Evolutionary conservation across 2,113 vertebrate genomes (phyloP).

Genomic region (Tor tambroides): DNA sequence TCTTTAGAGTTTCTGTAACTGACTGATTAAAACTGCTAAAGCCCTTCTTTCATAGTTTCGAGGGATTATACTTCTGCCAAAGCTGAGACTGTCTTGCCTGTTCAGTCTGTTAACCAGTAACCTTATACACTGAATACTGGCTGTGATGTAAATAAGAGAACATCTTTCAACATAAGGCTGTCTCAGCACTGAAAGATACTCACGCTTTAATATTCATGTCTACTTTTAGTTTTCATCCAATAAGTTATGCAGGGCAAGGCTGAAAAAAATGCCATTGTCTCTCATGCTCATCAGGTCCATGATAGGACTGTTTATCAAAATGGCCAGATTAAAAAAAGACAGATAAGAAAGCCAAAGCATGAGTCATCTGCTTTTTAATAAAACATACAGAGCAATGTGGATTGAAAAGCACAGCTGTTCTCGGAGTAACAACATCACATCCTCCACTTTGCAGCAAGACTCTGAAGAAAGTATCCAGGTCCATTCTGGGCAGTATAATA

Average conservation of each 20-base stretch:
- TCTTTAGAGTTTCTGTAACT: not conserved
- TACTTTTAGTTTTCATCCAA: not conserved
- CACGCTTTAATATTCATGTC: not conserved
- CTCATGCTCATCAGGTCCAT: not conserved
- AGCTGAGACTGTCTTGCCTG: slow-evolving; percentile 40
- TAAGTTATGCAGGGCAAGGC: not conserved
- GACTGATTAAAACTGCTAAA: slow-evolving; percentile 26
- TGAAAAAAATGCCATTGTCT: not conserved
- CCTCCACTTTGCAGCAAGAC: not conserved
- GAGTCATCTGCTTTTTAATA: slow-evolving; percentile 28
- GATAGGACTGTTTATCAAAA: slow-evolving; percentile 2
- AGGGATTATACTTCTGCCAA: slow-evolving; percentile 24
- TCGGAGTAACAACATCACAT: not conserved
- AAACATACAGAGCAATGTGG: not conserved
- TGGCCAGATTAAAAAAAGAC: not conserved
- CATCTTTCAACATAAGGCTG: slow-evolving; percentile 20
- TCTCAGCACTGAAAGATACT: slow-evolving; percentile 1
- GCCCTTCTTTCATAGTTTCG: slow-evolving; percentile 21
- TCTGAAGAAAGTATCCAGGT: not conserved
- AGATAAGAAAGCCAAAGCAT: not conserved
- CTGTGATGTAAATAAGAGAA: slow-evolving; percentile 52
- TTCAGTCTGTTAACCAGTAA: slow-evolving; percentile 57
- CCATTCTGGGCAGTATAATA: not conserved
- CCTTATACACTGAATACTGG: slow-evolving; percentile 41
- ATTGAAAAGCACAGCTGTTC: slow-evolving; percentile 1